Percentiles rank a stretch among this genome's conserved stretches.
Conservation (phyloP, 2,113 vertebrate species). For the Oreotrochilus melanogaster region DNA sequence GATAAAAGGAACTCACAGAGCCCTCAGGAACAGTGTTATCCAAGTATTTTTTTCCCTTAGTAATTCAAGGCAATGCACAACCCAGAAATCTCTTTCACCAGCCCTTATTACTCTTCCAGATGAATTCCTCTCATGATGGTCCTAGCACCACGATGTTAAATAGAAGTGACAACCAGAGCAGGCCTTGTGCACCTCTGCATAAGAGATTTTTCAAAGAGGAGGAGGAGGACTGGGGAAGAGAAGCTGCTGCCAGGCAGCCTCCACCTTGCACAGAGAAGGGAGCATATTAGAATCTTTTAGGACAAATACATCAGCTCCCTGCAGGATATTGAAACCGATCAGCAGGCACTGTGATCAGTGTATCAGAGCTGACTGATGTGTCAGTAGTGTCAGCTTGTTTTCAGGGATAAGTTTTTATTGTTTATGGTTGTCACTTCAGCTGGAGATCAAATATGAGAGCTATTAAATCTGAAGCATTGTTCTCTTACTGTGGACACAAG, state of each 20-base stretch:
- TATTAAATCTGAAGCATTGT: background rate
- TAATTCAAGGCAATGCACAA: background rate
- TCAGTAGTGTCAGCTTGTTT: constrained; percentile 1
- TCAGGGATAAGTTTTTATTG: constrained; percentile 2
- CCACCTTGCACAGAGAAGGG: background rate
- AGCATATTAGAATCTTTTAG: background rate
- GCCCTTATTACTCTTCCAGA: background rate
- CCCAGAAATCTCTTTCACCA: background rate
- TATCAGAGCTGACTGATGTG: background rate
- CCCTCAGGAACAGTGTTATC: rapidly evolving
- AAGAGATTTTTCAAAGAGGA: background rate
- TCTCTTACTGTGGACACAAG: background rate
- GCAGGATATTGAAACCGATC: constrained; percentile 18
- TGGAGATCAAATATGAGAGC: background rate
- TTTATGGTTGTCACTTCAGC: constrained; percentile 12
- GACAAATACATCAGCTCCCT: background rate
- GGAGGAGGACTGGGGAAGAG: background rate
- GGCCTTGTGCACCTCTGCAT: background rate
- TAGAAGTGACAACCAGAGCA: constrained; percentile 19
- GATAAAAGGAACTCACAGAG: background rate
- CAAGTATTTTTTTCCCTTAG: background rate
- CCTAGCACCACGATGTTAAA: background rate
- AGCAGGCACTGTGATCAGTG: background rate
- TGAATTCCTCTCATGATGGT: background rate
- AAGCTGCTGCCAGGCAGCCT: background rate